Conservation (phyloP, 2,888 invertebrate genomes). For the Cephonodes hylas region DNA sequence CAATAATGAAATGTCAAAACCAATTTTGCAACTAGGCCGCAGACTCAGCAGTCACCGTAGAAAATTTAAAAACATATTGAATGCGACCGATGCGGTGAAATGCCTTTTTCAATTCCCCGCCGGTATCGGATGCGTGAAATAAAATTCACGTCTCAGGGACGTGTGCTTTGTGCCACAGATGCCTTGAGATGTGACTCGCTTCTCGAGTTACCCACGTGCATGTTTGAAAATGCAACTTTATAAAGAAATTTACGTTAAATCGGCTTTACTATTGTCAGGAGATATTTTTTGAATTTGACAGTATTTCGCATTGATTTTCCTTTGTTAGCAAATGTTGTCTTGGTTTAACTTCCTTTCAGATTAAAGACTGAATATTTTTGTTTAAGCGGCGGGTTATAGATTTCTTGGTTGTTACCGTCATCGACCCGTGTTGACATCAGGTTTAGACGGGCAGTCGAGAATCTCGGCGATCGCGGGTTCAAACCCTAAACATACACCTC, state of each 20-base stretch:
- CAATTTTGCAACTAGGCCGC: not conserved
- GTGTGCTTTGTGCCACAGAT: constrained; percentile 48
- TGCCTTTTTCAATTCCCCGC: constrained; percentile 47
- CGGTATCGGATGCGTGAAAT: constrained; percentile 52
- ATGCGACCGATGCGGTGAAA: constrained; percentile 32
- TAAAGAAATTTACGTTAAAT: not conserved
- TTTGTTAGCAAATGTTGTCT: not conserved
- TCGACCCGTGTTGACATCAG: too few relatives aligned
- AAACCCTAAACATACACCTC: too few relatives aligned
- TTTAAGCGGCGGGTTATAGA: too few relatives aligned
- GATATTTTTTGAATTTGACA: not conserved
- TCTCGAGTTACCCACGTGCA: constrained; percentile 16
- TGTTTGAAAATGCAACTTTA: constrained; percentile 4
- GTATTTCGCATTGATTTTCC: not conserved
- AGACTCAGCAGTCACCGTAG: not conserved
- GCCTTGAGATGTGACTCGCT: constrained; percentile 36
- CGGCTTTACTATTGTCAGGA: constrained; percentile 3
- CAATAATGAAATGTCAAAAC: not conserved
- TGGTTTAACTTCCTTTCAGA: not conserved
- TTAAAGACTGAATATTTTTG: too few relatives aligned
- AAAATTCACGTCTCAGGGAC: constrained; percentile 50
- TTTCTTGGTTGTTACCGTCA: too few relatives aligned
- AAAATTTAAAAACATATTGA: constrained; percentile 29
- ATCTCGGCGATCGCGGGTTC: too few relatives aligned
- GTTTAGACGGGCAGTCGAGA: too few relatives aligned